A percentile compares a stretch with the other conserved stretches of the same genome.
phyloP scores from a whole-genome alignment of 2,797 vertebrate genomes.

The Orientallactaga sibirica region DNA sequence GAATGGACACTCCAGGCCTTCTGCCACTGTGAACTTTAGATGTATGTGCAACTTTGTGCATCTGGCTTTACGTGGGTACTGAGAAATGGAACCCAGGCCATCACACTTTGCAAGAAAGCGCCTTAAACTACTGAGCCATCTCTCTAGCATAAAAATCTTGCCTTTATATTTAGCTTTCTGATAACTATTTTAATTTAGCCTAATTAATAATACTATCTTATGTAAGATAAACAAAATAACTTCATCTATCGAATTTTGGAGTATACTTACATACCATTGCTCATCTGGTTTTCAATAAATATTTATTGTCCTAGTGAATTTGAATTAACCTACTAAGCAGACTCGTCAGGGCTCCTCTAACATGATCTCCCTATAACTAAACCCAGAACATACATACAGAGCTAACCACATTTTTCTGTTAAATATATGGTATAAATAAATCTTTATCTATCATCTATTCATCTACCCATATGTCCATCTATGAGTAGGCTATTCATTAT shows the following conservation, averaged over 20 bases:
- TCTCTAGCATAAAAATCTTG: neutral
- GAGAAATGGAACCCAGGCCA: too few relatives aligned
- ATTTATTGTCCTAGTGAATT: constrained; percentile 34
- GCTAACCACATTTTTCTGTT: neutral
- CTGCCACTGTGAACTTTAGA: too few relatives aligned
- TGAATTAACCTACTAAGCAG: constrained; percentile 44
- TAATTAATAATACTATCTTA: constrained; percentile 41
- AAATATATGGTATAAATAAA: neutral
- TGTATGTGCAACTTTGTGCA: too few relatives aligned
- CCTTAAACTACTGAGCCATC: too few relatives aligned
- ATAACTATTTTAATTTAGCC: constrained; percentile 33
- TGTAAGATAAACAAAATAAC: neutral
- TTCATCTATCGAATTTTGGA: neutral
- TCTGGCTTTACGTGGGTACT: too few relatives aligned
- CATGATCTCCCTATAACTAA: constrained; percentile 13
- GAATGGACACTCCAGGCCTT: too few relatives aligned
- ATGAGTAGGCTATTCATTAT: neutral
- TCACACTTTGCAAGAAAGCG: too few relatives aligned
- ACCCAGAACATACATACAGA: constrained; percentile 8
- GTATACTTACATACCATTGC: neutral
- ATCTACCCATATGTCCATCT: neutral
- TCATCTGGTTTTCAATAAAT: neutral
- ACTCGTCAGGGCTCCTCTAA: constrained; percentile 20
- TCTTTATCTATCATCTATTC: too few relatives aligned
- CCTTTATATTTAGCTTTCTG: constrained; percentile 13